Evolutionary conservation across 2,888 invertebrate species (phyloP), one percentile per base, ranked within the genome.

Genomic region (Meiosimyza decipiens): DNA sequence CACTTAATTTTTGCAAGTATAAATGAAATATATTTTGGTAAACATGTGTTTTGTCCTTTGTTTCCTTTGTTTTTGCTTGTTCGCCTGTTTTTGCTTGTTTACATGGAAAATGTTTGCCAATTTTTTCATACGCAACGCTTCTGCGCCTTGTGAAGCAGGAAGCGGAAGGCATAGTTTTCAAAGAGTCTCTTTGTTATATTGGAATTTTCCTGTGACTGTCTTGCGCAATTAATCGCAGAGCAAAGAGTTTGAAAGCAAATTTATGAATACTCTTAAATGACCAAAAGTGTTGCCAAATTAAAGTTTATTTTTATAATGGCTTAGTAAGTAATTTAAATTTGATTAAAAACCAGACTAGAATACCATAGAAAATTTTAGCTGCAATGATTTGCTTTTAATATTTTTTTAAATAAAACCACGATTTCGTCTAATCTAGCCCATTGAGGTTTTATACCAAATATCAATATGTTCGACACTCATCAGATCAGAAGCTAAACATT

Each of bases 1-100:
- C 54, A n/a, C n/a, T n/a, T n/a, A 63, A 63, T 71, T 63, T 71
- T 71, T 71, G 63, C 54, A 63, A 63, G 55, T 55, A 55, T 62
- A 55, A 63, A 63, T 59, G 28, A 51, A 71, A 71, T 71, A 63
- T 71, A 6, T 12, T 57, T 57, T 18, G 16, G 22, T 18, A 57
- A 57, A 57, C 40, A 7, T 33, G 28, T 60, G 15, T 33, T 33
- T 60, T 60, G 60, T n/a, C 18, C 22, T 18, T 57, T 57, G 12
- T 18, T 4, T 57, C n/a, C 18, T 57, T 57, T 18, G 40, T 40
- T 1, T 40, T 40, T 40, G 6, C 3, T 40, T 40, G 9, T 40
- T 40, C 40, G 9, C 1, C 9, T 40, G 40, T 9, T 62, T 15
- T 64, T 50, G 6, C 59, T 68, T 69, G 69, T 60, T 69, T 69